Evolutionary conservation across 37 sponge, comb jelly and placozoan genomes (phyloP).

Genomic region (Aphrocallistes beatrix): DNA sequence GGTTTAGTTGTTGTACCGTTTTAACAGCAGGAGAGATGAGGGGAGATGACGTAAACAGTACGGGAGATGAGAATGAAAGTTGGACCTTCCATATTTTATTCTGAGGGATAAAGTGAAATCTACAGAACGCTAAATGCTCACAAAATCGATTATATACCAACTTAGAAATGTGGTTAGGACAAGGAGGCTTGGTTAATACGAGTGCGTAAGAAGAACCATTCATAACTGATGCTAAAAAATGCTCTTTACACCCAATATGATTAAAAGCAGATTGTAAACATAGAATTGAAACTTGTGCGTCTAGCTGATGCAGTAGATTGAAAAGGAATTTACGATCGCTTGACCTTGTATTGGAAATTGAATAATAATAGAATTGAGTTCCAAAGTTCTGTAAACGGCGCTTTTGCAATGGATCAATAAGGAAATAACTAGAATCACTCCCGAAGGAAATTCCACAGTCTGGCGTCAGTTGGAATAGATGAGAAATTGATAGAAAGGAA

Average conservation of each 20-base stretch:
- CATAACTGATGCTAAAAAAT: background rate
- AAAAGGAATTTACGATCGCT: too few relatives aligned
- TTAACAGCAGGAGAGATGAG: too few relatives aligned
- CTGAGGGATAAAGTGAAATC: background rate
- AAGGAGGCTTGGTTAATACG: background rate
- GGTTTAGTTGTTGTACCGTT: background rate
- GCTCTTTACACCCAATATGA: background rate
- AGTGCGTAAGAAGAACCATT: background rate
- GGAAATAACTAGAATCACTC: background rate
- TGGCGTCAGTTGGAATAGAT: background rate
- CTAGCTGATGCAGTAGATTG: too few relatives aligned
- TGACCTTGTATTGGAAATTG: too few relatives aligned
- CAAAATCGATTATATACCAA: background rate
- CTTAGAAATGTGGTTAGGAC: background rate
- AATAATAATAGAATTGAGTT: background rate
- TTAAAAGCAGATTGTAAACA: background rate
- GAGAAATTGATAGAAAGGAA: background rate
- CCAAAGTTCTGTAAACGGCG: background rate
- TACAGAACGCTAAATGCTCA: background rate
- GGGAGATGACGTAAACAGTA: background rate
- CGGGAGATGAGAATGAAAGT: background rate
- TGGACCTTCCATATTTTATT: background rate
- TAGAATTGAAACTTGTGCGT: background rate
- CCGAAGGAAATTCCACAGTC: background rate
- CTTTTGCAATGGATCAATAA: background rate